Evolutionary conservation across 1,140 invertebrate genomes (phyloP).

Genomic region (Uloborus diversus): DNA sequence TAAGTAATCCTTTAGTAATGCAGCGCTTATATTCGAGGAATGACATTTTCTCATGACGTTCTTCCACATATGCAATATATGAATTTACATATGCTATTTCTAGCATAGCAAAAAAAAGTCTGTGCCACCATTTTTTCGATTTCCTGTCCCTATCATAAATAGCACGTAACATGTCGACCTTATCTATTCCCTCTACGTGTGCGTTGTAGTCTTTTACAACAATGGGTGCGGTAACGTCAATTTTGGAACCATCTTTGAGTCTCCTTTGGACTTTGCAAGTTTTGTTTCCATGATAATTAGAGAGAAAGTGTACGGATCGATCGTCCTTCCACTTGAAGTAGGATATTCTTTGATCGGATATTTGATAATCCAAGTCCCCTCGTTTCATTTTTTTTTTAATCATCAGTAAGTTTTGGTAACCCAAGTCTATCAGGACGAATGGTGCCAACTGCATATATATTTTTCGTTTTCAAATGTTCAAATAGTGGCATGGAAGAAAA

Average conservation of each 20-base stretch:
- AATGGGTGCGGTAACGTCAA: slow-evolving; percentile 14
- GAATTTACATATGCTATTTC: slow-evolving; percentile 22
- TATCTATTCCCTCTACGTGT: slow-evolving; percentile 34
- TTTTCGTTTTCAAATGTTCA: slow-evolving; percentile 5
- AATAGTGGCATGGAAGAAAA: slow-evolving; percentile 2
- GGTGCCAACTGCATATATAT: slow-evolving; percentile 17
- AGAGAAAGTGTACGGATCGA: slow-evolving; percentile 26
- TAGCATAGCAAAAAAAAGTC: slow-evolving; percentile 32
- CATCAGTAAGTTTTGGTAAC: slow-evolving; percentile 20
- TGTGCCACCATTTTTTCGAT: slow-evolving; percentile 30
- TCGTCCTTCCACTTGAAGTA: slow-evolving; percentile 43
- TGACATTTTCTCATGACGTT: slow-evolving; percentile 17
- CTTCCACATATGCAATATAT: slow-evolving; percentile 28
- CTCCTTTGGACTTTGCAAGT: slow-evolving; percentile 23
- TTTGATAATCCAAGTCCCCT: slow-evolving; percentile 30
- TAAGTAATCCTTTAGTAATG: slow-evolving; percentile 31
- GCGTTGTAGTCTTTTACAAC: slow-evolving; percentile 35
- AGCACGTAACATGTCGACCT: slow-evolving; percentile 25
- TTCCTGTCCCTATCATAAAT: slow-evolving; percentile 35
- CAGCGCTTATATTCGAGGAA: slow-evolving; percentile 22
- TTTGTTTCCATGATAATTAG: slow-evolving; percentile 28
- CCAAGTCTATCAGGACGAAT: slow-evolving; percentile 9
- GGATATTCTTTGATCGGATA: slow-evolving; percentile 29
- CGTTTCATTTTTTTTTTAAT: slow-evolving; percentile 25
- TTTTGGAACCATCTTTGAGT: slow-evolving; percentile 24